A percentile compares a stretch with the other conserved stretches of the same genome.
phyloP scores from a whole-genome alignment of 2,113 vertebrate genomes.

The Tringa solitaria region DNA sequence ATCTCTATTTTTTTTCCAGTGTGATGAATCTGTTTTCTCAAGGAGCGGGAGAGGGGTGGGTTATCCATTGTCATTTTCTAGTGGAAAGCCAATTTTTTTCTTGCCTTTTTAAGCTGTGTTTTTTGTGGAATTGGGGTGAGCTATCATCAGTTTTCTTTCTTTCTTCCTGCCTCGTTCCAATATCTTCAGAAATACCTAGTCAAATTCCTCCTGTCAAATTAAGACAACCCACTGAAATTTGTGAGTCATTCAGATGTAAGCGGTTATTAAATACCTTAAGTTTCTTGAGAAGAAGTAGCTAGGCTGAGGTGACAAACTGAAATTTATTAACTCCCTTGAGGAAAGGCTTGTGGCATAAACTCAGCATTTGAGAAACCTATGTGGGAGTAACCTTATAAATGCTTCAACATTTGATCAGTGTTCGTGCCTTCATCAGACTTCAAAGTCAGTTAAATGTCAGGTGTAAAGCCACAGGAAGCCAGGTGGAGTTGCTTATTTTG shows the following conservation, averaged over 20 bases:
- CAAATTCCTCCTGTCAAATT: no score
- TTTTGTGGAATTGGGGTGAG: background rate
- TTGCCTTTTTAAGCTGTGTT: background rate
- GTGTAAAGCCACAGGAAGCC: background rate
- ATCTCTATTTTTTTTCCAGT: background rate
- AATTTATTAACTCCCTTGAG: background rate
- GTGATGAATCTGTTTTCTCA: background rate
- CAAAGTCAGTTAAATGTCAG: constrained; percentile 34
- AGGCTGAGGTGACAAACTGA: background rate
- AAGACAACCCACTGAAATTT: background rate
- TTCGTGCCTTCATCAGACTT: constrained; percentile 8
- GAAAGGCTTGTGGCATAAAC: background rate
- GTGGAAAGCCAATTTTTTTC: background rate
- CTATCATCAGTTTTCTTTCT: background rate
- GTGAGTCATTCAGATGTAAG: background rate
- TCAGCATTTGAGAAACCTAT: background rate
- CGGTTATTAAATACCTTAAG: background rate
- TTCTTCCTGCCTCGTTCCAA: background rate
- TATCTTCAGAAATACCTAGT: constrained; percentile 1
- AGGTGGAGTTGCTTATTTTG: background rate
- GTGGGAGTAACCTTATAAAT: constrained; percentile 22
- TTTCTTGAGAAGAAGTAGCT: background rate
- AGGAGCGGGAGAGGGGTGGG: background rate
- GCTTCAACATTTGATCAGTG: constrained; percentile 11
- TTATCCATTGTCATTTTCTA: background rate